These are phyloP conservation scores for Gryllus bimaculatus DNA, from an alignment of 1,140 invertebrate genomes.

Conservation along the genomic window DNA sequence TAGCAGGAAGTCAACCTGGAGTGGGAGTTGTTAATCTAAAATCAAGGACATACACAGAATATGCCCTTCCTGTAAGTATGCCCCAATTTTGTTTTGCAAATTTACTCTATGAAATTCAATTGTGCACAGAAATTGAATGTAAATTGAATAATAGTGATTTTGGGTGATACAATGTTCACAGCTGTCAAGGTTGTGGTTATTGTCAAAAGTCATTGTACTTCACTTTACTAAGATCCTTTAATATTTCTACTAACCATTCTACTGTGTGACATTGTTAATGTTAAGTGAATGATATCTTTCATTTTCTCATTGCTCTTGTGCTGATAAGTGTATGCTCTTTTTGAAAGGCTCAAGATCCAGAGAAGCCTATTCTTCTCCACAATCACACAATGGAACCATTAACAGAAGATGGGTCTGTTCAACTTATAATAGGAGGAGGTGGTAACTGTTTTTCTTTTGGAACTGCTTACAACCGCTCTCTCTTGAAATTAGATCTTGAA, in stretches of 20 bases:
- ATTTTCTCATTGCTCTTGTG: too few relatives aligned
- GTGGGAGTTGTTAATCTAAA: constrained; percentile 35
- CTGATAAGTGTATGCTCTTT: too few relatives aligned
- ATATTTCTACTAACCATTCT: too few relatives aligned
- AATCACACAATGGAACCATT: constrained; percentile 33
- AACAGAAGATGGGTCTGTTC: constrained; percentile 25
- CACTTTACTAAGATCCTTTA: too few relatives aligned
- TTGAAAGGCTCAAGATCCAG: constrained; percentile 21
- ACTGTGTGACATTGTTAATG: too few relatives aligned
- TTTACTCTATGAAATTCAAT: too few relatives aligned
- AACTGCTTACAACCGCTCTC: constrained; percentile 36
- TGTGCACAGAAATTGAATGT: too few relatives aligned
- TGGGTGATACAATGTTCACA: too few relatives aligned
- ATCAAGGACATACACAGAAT: constrained; percentile 30
- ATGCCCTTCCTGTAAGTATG: constrained; percentile 33
- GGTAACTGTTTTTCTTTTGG: constrained; percentile 48
- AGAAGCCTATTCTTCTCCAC: constrained; percentile 34
- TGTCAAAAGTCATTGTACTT: too few relatives aligned
- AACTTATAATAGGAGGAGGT: constrained; percentile 40
- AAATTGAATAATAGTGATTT: too few relatives aligned
- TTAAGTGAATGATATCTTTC: too few relatives aligned
- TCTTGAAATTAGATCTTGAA: constrained; percentile 18
- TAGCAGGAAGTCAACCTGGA: constrained; percentile 31
- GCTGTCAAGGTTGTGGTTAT: too few relatives aligned
- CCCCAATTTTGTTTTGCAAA: background rate